Base-by-base conservation (phyloP, 2,888 invertebrate genomes). In the Schizotus pectinicornis region DNA sequence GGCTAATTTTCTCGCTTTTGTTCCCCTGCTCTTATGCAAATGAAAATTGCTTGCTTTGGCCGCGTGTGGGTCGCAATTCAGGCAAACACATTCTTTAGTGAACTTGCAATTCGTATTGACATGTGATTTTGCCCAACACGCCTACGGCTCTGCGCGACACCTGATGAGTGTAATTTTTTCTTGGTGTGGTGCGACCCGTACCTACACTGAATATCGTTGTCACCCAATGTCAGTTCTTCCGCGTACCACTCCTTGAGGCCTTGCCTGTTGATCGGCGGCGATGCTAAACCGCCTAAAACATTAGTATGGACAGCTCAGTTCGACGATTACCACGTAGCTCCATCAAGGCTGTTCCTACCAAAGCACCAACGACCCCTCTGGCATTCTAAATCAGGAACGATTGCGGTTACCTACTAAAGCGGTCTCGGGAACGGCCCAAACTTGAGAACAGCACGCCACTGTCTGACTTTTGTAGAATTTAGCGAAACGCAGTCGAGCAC, bases 181-280 rank as follows among this genome's bases (percentile, higher is more conserved):
- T 11, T 13, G 8, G 39, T 13, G 39, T 12, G 11, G 9, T 39
- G 11, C 39, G 8, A 39, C 7, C 39, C 8, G 12, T 12, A 9
- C 12, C 12, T 39, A 8, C 8, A 39, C 12, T 39, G 39, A 8
- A 13, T 39, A 8, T n/a, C 11, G 12, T 39, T 8, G 13, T 39
- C 12, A 35, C 14, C 35, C 22, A 37, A 36, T 58, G 59, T 55
- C 50, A 59, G 45, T 55, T 55, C 59, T 59, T 59, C 59, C 59
- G 59, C 59, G 59, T 59, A 46, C 54, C 59, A 59, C 59, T 59
- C 59, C 59, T 59, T 50, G 50, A 59, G 45, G 59, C 59, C 59
- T 59, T 59, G 59, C 59, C 55, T 54, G 48, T 47, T 34, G 53
- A 31, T 50, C 37, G 39, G 51, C 42, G 42, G 41, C 43, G 42